phyloP scores from a whole-genome alignment of 2,113 vertebrate genomes.

The Polypterus bichir region DNA sequence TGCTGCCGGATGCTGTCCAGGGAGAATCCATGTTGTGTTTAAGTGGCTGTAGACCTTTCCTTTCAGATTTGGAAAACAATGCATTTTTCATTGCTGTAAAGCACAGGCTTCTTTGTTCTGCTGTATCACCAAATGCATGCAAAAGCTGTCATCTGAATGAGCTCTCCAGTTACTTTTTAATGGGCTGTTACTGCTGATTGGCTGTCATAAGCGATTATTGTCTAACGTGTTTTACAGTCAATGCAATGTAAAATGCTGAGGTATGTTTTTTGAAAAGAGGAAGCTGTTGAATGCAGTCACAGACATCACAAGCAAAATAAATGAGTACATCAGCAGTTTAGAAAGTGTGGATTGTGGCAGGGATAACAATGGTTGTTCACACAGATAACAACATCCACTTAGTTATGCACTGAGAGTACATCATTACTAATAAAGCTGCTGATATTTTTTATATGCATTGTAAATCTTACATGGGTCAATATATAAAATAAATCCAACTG shows the following conservation, averaged over 20 bases:
- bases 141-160: conserved; percentile 47
- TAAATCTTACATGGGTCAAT: conserved; percentile 2
- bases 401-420: background rate
- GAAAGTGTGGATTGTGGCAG: conserved; percentile 14
- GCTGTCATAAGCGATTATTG: conserved; percentile 38
- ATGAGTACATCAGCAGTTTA: conserved; percentile 40
- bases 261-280: conserved; percentile 20
- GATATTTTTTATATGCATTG: too few species aligned
- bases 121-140: conserved; percentile 39
- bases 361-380: conserved; percentile 13
- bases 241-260: conserved; percentile 41
- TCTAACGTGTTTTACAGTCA: conserved; percentile 37
- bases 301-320: conserved; percentile 28
- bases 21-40: conserved; percentile 29
- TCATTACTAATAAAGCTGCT: too few species aligned
- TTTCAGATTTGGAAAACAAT: conserved; percentile 49
- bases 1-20: conserved; percentile 20
- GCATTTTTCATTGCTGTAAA: conserved; percentile 50
- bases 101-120: conserved; percentile 48
- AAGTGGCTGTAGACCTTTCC: conserved; percentile 30
- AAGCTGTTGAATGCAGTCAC: conserved; percentile 23
- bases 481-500: conserved; percentile 16
- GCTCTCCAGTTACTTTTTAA: conserved; percentile 40
- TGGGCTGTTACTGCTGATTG: conserved; percentile 30
- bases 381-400: conserved; percentile 1